Evolutionary conservation across 2,888 invertebrate genomes (phyloP), one percentile per base, ranked within the genome.

Genomic region (Augiades crinisus): DNA sequence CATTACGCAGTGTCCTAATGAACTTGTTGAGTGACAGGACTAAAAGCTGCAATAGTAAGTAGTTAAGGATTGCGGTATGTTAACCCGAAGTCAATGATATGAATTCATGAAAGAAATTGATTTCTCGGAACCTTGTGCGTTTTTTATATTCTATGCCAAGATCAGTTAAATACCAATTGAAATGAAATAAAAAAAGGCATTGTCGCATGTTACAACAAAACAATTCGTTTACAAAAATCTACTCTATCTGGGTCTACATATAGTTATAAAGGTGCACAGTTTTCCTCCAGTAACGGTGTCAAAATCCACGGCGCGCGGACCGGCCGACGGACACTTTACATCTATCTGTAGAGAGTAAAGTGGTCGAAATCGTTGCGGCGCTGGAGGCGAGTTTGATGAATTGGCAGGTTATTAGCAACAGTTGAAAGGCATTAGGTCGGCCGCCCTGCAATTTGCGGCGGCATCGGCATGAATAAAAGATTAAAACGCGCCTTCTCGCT

Each of bases 391-490:
- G 68, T 80, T 85, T 87, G 86, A 89, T 89, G 85, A 87, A 89
- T 89, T 87, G 89, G 83, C 88, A 87, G 88, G 87, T 82, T 87
- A 88, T 89, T 88, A 88, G 88, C 83, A 89, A 81, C 88, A 89
- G 88, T 89, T 89, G 89, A 89, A 88, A 88, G 86, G 85, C 87
- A 88, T 88, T 87, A 88, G 88, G 82, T 75, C 63, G 72, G 75
- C 84, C 73, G 85, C 85, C 82, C 88, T 88, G 85, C 86, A 89
- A 89, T 89, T 89, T 88, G 82, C 64, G 77, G 69, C 76, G 76
- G 70, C 74, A 60, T 72, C 72, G 70, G 54, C 78, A 80, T 79
- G 80, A 84, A 84, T 80, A 81, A 81, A 83, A 86, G 74, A 85
- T 82, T 81, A 81, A 87, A 86, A 78, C 70, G 68, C 70, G 63